These are phyloP conservation scores for Polia nebulosa DNA, from an alignment of 2,888 invertebrate species.

Conservation along the genomic window DNA sequence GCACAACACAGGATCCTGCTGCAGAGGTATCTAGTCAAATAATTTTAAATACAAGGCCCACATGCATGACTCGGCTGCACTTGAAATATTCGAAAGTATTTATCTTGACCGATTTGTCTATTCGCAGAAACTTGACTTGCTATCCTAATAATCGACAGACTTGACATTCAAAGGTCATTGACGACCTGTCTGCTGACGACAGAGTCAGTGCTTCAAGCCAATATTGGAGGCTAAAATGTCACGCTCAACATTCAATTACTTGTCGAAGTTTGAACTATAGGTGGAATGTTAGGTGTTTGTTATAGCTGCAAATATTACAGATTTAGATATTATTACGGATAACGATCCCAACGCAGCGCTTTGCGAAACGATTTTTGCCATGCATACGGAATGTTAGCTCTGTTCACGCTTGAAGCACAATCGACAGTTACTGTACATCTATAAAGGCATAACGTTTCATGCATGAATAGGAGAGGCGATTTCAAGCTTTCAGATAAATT, in stretches of 20 bases:
- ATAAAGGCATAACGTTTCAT: slow-evolving; percentile 1
- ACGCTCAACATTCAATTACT: slow-evolving; percentile 63
- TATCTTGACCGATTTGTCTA: slow-evolving; percentile 60
- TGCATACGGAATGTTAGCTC: slow-evolving; percentile 43
- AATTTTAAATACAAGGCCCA: background rate
- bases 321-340: no score
- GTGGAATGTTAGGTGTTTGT: slow-evolving; percentile 52
- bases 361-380: slow-evolving; percentile 45
- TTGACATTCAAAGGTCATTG: slow-evolving; percentile 80
- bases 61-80: slow-evolving; percentile 31
- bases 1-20: slow-evolving; percentile 94
- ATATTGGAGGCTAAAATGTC: slow-evolving; percentile 66
- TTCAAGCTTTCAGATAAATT: background rate
- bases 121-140: slow-evolving; percentile 49
- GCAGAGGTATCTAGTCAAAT: slow-evolving; percentile 91
- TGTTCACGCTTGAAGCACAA: slow-evolving; percentile 36
- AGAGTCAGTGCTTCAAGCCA: slow-evolving; percentile 63
- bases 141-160: slow-evolving; percentile 61
- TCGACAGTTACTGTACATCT: slow-evolving; percentile 15
- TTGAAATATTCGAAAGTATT: slow-evolving; percentile 54
- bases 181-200: slow-evolving; percentile 57
- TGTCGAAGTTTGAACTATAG: slow-evolving; percentile 56
- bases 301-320: slow-evolving; percentile 59
- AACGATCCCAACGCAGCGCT: slow-evolving; percentile 20
- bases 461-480: background rate